Percentiles rank a stretch among this genome's conserved stretches.
phyloP scores from a whole-genome alignment of 2,888 invertebrate genomes.

The Agriopis leucophaearia region DNA sequence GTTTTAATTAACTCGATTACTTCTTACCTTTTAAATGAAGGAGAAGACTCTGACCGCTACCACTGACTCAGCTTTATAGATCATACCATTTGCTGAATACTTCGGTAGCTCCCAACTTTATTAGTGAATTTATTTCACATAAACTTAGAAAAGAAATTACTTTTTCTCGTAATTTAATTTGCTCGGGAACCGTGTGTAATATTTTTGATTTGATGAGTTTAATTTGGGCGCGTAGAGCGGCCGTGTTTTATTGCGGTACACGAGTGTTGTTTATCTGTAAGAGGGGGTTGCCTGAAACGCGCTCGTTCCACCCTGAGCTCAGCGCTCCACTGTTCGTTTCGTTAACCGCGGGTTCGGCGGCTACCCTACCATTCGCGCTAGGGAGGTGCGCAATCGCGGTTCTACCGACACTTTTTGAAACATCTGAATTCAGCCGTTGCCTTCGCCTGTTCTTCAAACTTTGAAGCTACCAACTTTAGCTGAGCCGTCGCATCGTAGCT shows the following conservation, averaged over 20 bases:
- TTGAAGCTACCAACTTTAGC: background rate
- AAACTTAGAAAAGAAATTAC: conserved; percentile 33
- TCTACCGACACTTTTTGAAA: background rate
- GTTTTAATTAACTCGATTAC: conserved; percentile 54
- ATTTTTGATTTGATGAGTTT: conserved; percentile 32
- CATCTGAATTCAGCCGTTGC: background rate
- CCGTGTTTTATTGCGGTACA: conserved; percentile 41
- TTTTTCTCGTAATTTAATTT: conserved; percentile 35
- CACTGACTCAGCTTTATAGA: conserved; percentile 53
- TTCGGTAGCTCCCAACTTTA: conserved; percentile 54
- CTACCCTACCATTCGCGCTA: conserved; percentile 27
- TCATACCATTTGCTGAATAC: conserved; percentile 54
- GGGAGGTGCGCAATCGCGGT: conserved; percentile 35
- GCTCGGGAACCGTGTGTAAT: conserved; percentile 24
- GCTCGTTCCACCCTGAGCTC: conserved; percentile 36
- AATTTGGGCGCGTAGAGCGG: conserved; percentile 24
- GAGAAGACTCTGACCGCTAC: conserved; percentile 47
- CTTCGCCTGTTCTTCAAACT: background rate
- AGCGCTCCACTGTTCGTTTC: conserved; percentile 44
- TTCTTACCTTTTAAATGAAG: conserved; percentile 56
- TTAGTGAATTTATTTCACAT: conserved; percentile 50
- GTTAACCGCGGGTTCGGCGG: conserved; percentile 19
- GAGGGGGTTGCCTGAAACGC: conserved; percentile 17
- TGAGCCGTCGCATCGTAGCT: background rate
- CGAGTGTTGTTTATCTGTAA: conserved; percentile 30